Percentiles rank a stretch among this genome's conserved stretches.
Evolutionary conservation across 2,888 invertebrate species (phyloP).

Genomic region (Penaeus monodon): DNA sequence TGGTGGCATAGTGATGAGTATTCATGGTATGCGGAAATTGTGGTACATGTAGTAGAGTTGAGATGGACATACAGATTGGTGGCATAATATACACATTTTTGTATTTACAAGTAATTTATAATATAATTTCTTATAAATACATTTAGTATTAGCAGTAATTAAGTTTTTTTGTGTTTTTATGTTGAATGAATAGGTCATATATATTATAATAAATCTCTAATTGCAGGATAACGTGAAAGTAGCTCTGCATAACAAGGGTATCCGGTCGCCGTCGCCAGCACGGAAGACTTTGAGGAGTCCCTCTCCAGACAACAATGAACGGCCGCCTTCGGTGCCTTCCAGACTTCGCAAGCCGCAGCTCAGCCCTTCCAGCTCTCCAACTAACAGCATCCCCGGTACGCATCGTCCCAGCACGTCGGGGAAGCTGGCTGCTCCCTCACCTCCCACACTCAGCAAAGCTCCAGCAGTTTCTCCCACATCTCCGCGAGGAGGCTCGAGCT

Average conservation of each 20-base stretch:
- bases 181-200: neutral
- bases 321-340: slow-evolving; percentile 61
- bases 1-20: too few relatives aligned
- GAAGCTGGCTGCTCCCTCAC: slow-evolving; percentile 36
- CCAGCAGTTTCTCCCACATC: slow-evolving; percentile 30
- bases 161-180: neutral
- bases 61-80: too few relatives aligned
- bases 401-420: slow-evolving; percentile 44
- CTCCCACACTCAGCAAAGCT: slow-evolving; percentile 32
- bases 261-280: slow-evolving; percentile 53
- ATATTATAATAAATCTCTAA: neutral
- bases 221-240: slow-evolving; percentile 43
- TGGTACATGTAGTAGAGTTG: too few relatives aligned
- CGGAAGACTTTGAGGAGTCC: slow-evolving; percentile 46
- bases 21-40: too few relatives aligned
- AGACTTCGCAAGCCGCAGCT: slow-evolving; percentile 55
- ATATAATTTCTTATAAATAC: neutral
- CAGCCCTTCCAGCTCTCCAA: slow-evolving; percentile 50
- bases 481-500: slow-evolving; percentile 34
- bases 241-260: slow-evolving; percentile 24
- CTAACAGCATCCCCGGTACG: slow-evolving; percentile 47
- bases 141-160: neutral
- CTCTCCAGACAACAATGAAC: slow-evolving; percentile 55
- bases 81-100: neutral
- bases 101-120: neutral